Evolutionary conservation across 2,888 invertebrate species (phyloP).

Genomic region (Ectobius pallidus): DNA sequence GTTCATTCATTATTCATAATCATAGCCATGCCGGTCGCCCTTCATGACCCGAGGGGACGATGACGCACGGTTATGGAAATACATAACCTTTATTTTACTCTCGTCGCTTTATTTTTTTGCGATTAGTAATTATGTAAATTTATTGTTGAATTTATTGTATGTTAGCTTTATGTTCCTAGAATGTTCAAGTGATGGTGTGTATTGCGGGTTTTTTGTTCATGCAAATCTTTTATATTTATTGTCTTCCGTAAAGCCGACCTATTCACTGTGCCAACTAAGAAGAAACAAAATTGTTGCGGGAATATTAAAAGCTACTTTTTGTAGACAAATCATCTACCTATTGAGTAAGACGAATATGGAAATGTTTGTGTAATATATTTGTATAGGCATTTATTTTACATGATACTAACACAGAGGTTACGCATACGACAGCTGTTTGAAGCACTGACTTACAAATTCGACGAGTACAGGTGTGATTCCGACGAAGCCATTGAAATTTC

Average conservation of each 20-base stretch:
- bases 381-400: too few relatives aligned
- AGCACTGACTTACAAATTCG: too few relatives aligned
- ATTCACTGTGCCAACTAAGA: neutral
- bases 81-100: neutral
- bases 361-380: too few relatives aligned
- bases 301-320: too few relatives aligned
- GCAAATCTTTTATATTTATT: neutral
- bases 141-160: conserved; percentile 6
- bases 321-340: too few relatives aligned
- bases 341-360: too few relatives aligned
- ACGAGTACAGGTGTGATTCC: too few relatives aligned
- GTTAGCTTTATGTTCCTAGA: conserved; percentile 4
- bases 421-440: too few relatives aligned
- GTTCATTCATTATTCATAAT: neutral
- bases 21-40: neutral
- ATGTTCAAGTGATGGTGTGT: neutral
- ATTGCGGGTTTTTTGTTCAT: neutral
- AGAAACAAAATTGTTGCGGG: too few relatives aligned
- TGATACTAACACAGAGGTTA: too few relatives aligned
- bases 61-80: neutral
- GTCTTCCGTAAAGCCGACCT: neutral
- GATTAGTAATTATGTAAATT: conserved; percentile 23
- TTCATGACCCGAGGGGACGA: neutral
- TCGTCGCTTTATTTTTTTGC: neutral
- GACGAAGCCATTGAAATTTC: too few relatives aligned